Evolutionary conservation across 2,113 vertebrate species (phyloP), one percentile per base, ranked within the genome.

Genomic region (Aegithalos caudatus): DNA sequence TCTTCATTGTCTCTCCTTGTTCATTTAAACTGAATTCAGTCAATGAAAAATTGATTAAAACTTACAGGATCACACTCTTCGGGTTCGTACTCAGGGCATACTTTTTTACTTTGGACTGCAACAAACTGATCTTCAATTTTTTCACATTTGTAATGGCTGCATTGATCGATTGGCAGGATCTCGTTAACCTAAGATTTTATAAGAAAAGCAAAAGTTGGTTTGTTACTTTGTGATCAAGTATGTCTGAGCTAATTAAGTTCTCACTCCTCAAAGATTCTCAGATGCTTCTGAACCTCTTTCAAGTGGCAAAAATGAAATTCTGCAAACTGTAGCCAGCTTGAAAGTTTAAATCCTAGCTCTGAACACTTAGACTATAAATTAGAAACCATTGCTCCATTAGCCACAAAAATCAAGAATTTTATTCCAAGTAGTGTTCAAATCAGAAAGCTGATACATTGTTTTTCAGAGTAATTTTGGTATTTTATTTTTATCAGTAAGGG

Each of bases 61-160:
- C 98, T 98, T 96, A 99, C 99, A 58, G 97, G 95, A 69, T 98
- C 67, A 3, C 99, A 99, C 81, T 98, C 96, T 50, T 37, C 45
- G 1, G 97, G 95, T 17, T 98, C 45, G 5, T 97, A 98, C 3
- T 31, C 29, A 0, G 98, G 98, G 73, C 99, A 99, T 5, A 44
- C 42, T 67, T 12, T 98, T 54, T n/a, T 96, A 12, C 37, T 95
- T 72, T 98, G 92, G 25, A 96, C 90, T 47, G 95, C 10, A 54
- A 94, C 33, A 25, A 95, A n/a, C 11, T 98, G 94, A 21, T 96
- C 94, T 28, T 97, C 96, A 14, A 90, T 61, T 14, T 81, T 76
- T 66, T 97, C 96, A 79, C 99, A 99, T 66, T 28, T 97, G 88
- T 99, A 99, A 8, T 94, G 38, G 2, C 95, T 97, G 96, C 99